Conservation (phyloP, 2,797 vertebrate genomes). For the Hydrolagus colliei region DNA sequence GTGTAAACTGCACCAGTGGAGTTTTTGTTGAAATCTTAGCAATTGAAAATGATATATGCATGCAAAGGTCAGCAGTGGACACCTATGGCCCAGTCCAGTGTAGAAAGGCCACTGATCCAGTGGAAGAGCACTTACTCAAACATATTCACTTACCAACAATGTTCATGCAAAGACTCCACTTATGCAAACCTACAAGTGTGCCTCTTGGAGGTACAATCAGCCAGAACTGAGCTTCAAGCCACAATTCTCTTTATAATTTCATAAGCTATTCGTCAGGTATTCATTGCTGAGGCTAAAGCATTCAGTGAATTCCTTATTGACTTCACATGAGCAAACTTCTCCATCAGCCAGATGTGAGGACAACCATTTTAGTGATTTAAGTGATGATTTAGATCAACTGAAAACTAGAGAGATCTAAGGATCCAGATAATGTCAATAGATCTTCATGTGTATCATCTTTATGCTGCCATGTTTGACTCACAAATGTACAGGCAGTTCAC, state of each 20-base stretch:
- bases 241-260: background rate
- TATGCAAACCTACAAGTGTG: too few relatives aligned
- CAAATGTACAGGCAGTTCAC: too few relatives aligned
- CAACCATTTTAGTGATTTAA: background rate
- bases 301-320: background rate
- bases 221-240: background rate
- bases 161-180: too few relatives aligned
- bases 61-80: constrained; percentile 10
- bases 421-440: too few relatives aligned
- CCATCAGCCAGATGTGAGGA: background rate
- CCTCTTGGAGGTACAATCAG: too few relatives aligned
- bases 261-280: too few relatives aligned
- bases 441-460: too few relatives aligned
- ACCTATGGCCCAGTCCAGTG: background rate
- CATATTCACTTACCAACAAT: background rate
- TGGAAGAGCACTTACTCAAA: background rate
- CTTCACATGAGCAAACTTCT: background rate
- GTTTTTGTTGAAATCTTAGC: background rate
- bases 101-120: background rate
- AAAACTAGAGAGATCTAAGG: too few relatives aligned
- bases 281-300: background rate
- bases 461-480: too few relatives aligned
- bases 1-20: constrained; percentile 4
- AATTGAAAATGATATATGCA: background rate
- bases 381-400: too few relatives aligned